These are phyloP conservation scores for Corydoras sp. DNA, from an alignment of 2,113 vertebrate genomes.

Conservation along the genomic window DNA sequence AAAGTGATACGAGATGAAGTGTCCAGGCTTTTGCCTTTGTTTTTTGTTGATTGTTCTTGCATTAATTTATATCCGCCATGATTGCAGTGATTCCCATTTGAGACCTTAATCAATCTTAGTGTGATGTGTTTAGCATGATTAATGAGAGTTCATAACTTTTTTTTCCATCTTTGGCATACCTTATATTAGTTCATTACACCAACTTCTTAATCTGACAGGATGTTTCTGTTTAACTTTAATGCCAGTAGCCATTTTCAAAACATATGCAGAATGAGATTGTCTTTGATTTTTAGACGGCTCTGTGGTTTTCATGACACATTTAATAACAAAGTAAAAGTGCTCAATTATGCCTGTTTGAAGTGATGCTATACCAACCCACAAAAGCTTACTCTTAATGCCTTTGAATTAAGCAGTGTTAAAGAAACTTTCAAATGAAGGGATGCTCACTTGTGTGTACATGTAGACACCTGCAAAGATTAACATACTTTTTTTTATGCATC, in stretches of 20 bases:
- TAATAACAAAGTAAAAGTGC: conserved; percentile 14
- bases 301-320: conserved; percentile 5
- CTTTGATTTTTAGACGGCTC: conserved; percentile 5
- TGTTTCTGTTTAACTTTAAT: conserved; percentile 3
- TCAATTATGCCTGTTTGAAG: conserved; percentile 28
- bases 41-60: too few species aligned
- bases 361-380: conserved; percentile 19
- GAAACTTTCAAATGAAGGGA: not conserved
- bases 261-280: not conserved
- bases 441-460: conserved; percentile 4
- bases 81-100: not conserved
- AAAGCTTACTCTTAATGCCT: conserved; percentile 10
- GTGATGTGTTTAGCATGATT: not conserved
- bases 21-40: too few species aligned
- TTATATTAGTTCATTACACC: not conserved
- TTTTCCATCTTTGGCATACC: too few species aligned
- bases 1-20: too few species aligned
- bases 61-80: too few species aligned
- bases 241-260: not conserved
- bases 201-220: not conserved
- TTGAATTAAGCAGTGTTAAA: conserved; percentile 25
- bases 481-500: conserved; percentile 24
- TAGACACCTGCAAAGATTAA: conserved; percentile 9
- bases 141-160: not conserved
- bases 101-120: not conserved